Conservation (phyloP, 2,113 vertebrate species). For the Podiceps cristatus region DNA sequence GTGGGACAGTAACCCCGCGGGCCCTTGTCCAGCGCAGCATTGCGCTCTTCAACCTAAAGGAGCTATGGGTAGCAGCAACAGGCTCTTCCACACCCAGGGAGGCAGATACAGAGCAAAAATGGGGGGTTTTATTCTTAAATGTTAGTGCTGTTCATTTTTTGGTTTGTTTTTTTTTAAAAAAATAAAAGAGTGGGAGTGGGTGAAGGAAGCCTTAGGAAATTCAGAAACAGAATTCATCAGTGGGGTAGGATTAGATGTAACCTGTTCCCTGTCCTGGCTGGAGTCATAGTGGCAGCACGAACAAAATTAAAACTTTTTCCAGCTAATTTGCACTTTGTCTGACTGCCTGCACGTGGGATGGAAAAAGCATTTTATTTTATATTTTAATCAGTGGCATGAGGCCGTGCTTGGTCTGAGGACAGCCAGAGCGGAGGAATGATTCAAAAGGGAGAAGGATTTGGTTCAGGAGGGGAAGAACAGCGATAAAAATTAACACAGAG, state of each 20-base stretch:
- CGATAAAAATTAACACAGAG: neutral
- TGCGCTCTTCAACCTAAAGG: neutral
- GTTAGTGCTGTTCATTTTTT: neutral
- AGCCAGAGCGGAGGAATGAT: neutral
- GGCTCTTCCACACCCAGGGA: neutral
- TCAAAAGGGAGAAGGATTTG: neutral
- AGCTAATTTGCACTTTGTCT: neutral
- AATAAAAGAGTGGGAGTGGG: rapidly evolving
- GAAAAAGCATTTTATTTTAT: neutral
- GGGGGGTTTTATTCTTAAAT: neutral
- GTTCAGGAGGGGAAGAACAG: neutral
- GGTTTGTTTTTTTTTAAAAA: neutral
- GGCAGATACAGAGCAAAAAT: neutral
- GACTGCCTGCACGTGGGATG: rapidly evolving
- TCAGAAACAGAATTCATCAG: neutral
- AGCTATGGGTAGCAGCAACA: neutral
- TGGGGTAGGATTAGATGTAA: neutral
- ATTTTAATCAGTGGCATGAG: neutral
- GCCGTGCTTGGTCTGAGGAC: neutral
- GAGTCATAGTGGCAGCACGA: neutral
- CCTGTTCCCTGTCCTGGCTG: neutral
- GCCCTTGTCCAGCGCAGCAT: neutral
- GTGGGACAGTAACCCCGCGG: neutral
- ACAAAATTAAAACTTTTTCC: neutral
- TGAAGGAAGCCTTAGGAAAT: neutral